phyloP scores from a whole-genome alignment of 2,797 vertebrate genomes.

The Sebastes iracundus region DNA sequence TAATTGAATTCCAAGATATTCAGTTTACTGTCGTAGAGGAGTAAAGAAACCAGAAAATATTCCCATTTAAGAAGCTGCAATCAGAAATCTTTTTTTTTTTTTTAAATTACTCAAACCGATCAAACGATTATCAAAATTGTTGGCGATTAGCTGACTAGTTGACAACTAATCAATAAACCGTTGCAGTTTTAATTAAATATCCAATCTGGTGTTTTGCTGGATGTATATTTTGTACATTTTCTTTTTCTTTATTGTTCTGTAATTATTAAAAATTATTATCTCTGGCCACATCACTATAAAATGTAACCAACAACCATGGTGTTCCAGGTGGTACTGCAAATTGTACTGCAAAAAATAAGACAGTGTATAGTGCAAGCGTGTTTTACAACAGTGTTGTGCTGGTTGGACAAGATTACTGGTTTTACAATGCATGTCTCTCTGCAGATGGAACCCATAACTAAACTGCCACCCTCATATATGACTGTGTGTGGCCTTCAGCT shows the following conservation, averaged over 20 bases:
- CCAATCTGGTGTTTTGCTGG: not conserved
- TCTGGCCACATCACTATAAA: not conserved
- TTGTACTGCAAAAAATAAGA: not conserved
- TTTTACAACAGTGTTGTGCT: not conserved
- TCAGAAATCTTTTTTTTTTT: not conserved
- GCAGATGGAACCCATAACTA: not conserved
- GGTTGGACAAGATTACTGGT: not conserved
- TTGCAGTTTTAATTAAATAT: not conserved
- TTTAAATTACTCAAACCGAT: too few species aligned
- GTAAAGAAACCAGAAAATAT: not conserved
- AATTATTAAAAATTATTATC: not conserved
- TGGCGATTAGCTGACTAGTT: rapidly evolving
- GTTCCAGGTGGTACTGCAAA: not conserved
- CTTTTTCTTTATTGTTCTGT: not conserved
- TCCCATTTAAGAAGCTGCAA: not conserved
- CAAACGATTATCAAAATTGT: too few species aligned
- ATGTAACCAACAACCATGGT: not conserved
- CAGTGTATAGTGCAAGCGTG: not conserved
- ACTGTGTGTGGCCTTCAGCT: not conserved
- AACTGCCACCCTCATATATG: not conserved
- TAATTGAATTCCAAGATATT: not conserved
- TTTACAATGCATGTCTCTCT: not conserved
- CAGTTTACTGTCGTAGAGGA: not conserved
- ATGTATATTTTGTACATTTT: not conserved
- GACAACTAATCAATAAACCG: too few species aligned